Percentiles rank a stretch among this genome's conserved stretches.
These are phyloP conservation scores for Trypoxylus dichotomus DNA, from an alignment of 1,140 invertebrate species.

Conservation along the genomic window DNA sequence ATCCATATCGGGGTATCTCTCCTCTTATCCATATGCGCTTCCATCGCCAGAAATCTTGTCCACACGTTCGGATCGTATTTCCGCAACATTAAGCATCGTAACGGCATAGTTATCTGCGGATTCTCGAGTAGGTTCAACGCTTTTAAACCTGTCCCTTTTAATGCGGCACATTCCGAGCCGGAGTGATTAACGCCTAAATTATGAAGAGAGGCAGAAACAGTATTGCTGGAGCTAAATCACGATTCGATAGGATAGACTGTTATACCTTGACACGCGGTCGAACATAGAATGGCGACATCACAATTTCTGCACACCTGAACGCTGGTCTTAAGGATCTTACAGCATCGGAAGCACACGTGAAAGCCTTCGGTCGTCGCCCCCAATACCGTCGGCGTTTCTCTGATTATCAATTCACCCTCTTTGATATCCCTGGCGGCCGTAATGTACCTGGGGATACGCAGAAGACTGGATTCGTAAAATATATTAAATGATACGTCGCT, in stretches of 20 bases:
- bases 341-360: constrained; percentile 64
- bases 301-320: constrained; percentile 61
- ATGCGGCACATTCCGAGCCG: constrained; percentile 53
- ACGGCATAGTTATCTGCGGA: constrained; percentile 58
- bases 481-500: not conserved
- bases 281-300: constrained; percentile 62
- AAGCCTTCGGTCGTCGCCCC: constrained; percentile 60
- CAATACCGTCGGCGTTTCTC: constrained; percentile 63
- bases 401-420: constrained; percentile 66
- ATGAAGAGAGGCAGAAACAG: not conserved
- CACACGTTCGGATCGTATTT: constrained; percentile 58
- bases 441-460: constrained; percentile 56
- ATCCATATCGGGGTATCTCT: constrained; percentile 56
- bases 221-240: not conserved
- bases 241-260: not conserved
- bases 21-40: constrained; percentile 64
- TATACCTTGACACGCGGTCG: constrained; percentile 55
- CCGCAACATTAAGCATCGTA: constrained; percentile 65
- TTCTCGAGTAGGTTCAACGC: constrained; percentile 30
- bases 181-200: constrained; percentile 49
- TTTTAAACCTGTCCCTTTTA: constrained; percentile 43
- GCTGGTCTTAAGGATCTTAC: constrained; percentile 50
- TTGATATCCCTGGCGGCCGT: constrained; percentile 66
- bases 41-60: constrained; percentile 58
- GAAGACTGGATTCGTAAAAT: not conserved